phyloP scores from a whole-genome alignment of 2,888 invertebrate species.

The Chromoteleia sp. region DNA sequence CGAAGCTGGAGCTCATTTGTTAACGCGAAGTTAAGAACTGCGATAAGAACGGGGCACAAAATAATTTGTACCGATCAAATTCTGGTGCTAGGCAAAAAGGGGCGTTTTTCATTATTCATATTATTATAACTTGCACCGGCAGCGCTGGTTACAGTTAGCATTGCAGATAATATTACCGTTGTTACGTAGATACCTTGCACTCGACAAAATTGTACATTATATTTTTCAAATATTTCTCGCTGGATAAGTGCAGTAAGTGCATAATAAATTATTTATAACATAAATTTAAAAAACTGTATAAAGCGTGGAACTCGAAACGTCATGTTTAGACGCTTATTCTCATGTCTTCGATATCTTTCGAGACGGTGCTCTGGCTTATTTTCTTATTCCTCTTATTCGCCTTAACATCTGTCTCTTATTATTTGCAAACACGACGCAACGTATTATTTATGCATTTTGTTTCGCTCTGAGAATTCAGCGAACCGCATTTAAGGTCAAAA shows the following conservation, averaged over 20 bases:
- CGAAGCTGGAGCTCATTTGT: conserved; percentile 35
- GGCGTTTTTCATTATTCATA: conserved; percentile 22
- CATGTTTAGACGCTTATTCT: conserved; percentile 15
- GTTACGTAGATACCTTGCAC: conserved; percentile 24
- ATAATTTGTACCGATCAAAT: conserved; percentile 41
- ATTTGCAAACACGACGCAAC: not conserved
- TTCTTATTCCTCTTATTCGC: not conserved
- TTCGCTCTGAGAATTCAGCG: not conserved
- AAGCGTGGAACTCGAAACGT: not conserved
- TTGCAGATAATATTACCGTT: conserved; percentile 23
- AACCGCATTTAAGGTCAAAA: not conserved
- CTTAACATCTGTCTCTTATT: conserved; percentile 25
- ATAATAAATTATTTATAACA: conserved; percentile 25
- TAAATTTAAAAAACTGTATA: conserved; percentile 5
- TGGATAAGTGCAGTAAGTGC: conserved; percentile 4
- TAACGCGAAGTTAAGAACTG: conserved; percentile 16
- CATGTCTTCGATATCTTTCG: conserved; percentile 8
- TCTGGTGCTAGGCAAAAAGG: not conserved
- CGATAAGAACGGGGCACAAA: conserved; percentile 25
- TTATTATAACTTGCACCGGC: not conserved
- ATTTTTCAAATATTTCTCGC: conserved; percentile 1
- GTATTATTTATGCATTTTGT: conserved; percentile 1
- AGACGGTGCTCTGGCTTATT: conserved; percentile 7
- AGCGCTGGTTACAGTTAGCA: conserved; percentile 18
- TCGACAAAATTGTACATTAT: conserved; percentile 2